Percentiles rank a stretch among this genome's conserved stretches.
These are phyloP conservation scores for Sericinus montela DNA, from an alignment of 2,888 invertebrate species.

Conservation along the genomic window DNA sequence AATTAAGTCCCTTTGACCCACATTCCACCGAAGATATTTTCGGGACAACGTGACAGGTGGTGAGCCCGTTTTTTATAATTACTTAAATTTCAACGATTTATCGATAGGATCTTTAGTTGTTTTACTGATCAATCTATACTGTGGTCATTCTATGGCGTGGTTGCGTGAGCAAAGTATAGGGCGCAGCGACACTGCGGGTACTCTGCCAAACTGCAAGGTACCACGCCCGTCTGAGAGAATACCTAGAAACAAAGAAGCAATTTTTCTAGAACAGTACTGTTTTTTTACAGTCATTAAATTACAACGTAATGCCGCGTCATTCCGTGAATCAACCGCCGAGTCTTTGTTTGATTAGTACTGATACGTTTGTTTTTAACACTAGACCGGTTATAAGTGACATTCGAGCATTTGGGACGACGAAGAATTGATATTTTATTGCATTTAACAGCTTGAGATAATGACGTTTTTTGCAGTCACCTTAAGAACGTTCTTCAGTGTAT, in stretches of 20 bases:
- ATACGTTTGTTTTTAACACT: neutral
- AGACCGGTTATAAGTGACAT: neutral
- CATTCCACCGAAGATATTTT: no score
- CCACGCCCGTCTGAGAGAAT: slow-evolving; percentile 11
- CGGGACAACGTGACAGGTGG: no score
- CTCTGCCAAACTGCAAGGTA: slow-evolving; percentile 3
- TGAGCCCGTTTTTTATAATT: no score
- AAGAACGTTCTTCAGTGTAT: neutral
- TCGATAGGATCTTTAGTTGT: neutral
- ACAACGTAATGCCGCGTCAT: neutral
- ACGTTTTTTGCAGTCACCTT: neutral
- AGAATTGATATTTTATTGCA: neutral
- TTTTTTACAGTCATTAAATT: neutral
- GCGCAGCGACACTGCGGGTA: slow-evolving; percentile 4
- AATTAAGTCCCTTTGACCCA: no score
- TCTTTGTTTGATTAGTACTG: neutral
- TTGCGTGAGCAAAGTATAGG: slow-evolving; percentile 14
- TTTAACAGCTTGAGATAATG: neutral
- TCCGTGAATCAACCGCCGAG: neutral
- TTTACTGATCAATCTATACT: slow-evolving; percentile 22
- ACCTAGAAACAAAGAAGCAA: slow-evolving; percentile 2
- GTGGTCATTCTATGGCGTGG: slow-evolving; percentile 21
- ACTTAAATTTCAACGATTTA: neutral
- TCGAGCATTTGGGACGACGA: neutral
- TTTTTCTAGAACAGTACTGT: slow-evolving; percentile 15